Conservation (phyloP, 2,113 vertebrate genomes). For the Trichomycterus rosablanca region DNA sequence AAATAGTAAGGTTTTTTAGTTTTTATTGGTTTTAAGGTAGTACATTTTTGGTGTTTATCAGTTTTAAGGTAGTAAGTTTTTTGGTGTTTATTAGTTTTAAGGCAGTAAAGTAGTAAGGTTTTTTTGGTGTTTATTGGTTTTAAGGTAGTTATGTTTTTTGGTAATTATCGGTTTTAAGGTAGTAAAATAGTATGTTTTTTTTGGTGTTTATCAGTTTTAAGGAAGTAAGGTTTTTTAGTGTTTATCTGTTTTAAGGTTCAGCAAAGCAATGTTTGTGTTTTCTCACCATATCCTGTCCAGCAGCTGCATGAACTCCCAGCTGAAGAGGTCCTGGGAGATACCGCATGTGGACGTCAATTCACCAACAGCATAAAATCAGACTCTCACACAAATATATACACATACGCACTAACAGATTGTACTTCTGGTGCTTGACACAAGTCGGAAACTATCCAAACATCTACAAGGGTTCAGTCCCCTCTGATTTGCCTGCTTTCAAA, state of each 20-base stretch:
- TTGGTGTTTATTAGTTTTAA: slow-evolving; percentile 28
- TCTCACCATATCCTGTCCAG: slow-evolving; percentile 38
- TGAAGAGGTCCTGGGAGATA: slow-evolving; percentile 27
- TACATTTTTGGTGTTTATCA: slow-evolving; percentile 17
- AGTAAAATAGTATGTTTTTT: too few relatives aligned
- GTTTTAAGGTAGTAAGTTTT: slow-evolving; percentile 36
- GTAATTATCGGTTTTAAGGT: slow-evolving; percentile 31
- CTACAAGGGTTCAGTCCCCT: neutral
- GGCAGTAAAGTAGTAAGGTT: too few relatives aligned
- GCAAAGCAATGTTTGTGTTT: slow-evolving; percentile 17
- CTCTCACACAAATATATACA: neutral
- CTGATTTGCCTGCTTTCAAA: neutral
- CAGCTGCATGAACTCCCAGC: slow-evolving; percentile 39
- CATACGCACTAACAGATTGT: neutral
- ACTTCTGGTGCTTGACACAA: neutral
- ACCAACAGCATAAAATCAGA: slow-evolving; percentile 7
- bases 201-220: slow-evolving; percentile 28
- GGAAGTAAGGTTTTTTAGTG: slow-evolving; percentile 19
- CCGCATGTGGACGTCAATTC: slow-evolving; percentile 8
- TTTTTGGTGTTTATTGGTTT: slow-evolving; percentile 20
- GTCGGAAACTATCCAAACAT: neutral
- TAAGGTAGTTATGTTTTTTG: slow-evolving; percentile 40
- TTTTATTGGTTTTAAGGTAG: slow-evolving; percentile 34
- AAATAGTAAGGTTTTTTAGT: too few relatives aligned
- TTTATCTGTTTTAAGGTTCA: slow-evolving; percentile 9